Base-by-base conservation (phyloP, 2,797 vertebrate genomes). In the Otolemur crassicaudatus region DNA sequence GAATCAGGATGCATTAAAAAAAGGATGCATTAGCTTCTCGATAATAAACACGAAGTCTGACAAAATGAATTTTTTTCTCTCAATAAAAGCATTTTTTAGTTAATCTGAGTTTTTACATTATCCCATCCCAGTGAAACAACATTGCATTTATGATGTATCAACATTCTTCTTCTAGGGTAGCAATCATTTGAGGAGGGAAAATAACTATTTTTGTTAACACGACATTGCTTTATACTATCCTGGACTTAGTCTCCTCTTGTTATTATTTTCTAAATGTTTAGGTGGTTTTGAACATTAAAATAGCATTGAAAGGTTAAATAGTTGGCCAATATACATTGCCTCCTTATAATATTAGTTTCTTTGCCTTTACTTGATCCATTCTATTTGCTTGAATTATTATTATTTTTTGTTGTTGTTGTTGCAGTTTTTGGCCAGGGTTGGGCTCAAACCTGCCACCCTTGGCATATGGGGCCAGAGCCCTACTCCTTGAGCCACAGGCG, bases 261-360 rank as follows among this genome's bases (percentile, higher is more conserved):
- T 49, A 37, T 79, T 91, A n/a, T 7, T 27, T 87, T 93, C 37
- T 91, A 79, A 83, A 94, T 81, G 22, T 58, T 93, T 85, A 87
- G 58, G 63, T 84, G 23, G 27, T 13, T 83, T 81, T 77, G 40
- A 63, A 86, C 20, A 65, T 29, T 9, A 73, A 92, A 86, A 92
- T 72, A 40, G 58, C 2, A 72, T 19, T 73, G 9, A 88, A 88
- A 75, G 58, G 14, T 63, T 90, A 82, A 95, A 76, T 69, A 61
- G 63, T 79, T 92, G 9, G 17, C n/a, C 70, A 65, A 5, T 69
- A 3, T 61, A 40, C 46, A 69, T 58, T 72, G 14, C 53, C 29
- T 94, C 29, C 31, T 77, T 34, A 49, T 58, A 77, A 65, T 72
- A 82, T 40, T 43, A 82, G 40, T 40, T 75, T 88, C 72, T 91